Evolutionary conservation across 2,888 invertebrate genomes (phyloP), one percentile per base, ranked within the genome.

Genomic region (Scaptomyza tumidula): DNA sequence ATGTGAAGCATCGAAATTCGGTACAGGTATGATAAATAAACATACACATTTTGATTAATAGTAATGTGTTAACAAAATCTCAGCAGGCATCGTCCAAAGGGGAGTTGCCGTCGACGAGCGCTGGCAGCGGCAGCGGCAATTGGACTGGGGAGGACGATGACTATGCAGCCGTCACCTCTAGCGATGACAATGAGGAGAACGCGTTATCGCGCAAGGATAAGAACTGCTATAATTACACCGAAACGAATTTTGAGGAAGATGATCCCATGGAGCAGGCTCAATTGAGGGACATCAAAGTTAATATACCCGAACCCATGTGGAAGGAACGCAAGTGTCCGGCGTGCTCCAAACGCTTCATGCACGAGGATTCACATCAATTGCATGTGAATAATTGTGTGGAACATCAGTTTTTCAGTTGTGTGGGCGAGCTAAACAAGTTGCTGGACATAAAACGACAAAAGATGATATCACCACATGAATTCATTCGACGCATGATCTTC

Each of bases 321-420:
- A 92, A 91, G 68, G 92, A 92, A 46, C 90, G 91, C 19, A 92
- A 92, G 63, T 92, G 92, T 57, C 83, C 90, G 3, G 91, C 90
- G 2, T 92, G 92, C 60, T 90, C 75, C 13, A 86, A 90, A 29
- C 89, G 92, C 6, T 92, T 91, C 50, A 92, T 92, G 92, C 90
- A 91, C 60, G 91, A 92, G 53, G 90, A 92, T 2, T 87, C 92
- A 0, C 91, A 90, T 61, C 86, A 88, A n/a, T 80, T 91, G 33
- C 92, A 92, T 48, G 68, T 91, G 65, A 87, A 90, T 43, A 85
- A 83, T 33, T 92, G 92, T 62, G 89, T 92, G n/a, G 92, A 92
- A 54, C 89, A 85, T 62, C 91, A 91, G 45, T 91, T 92, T 69
- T 64, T 90, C 0, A 75, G 75, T 13, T 90, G 91, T 49, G 86